phyloP scores from a whole-genome alignment of 2,888 invertebrate species.

The Hyles lineata region DNA sequence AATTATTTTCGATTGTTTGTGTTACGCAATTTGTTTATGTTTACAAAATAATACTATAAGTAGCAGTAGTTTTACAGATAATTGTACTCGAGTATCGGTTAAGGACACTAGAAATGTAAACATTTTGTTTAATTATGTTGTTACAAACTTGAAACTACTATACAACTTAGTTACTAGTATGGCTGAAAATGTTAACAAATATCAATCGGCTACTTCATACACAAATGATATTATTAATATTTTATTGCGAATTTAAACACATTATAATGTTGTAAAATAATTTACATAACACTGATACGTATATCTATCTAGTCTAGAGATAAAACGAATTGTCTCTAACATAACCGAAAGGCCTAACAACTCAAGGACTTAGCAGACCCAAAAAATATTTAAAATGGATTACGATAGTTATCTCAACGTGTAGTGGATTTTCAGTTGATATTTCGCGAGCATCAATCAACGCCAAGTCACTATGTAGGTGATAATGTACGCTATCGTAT shows the following conservation, averaged over 20 bases:
- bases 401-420: slow-evolving; percentile 38
- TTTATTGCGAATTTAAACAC: too few species aligned
- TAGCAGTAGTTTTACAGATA: not conserved
- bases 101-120: not conserved
- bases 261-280: too few species aligned
- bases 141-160: too few species aligned
- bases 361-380: slow-evolving; percentile 33
- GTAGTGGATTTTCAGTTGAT: slow-evolving; percentile 35
- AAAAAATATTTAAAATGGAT: slow-evolving; percentile 33
- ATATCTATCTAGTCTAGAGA: too few species aligned
- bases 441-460: slow-evolving; percentile 62
- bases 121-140: not conserved
- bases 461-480: slow-evolving; percentile 50
- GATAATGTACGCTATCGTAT: slow-evolving; percentile 53
- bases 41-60: not conserved
- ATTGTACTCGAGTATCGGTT: not conserved
- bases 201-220: too few species aligned
- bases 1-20: slow-evolving; percentile 9
- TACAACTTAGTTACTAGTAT: too few species aligned
- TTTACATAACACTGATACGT: too few species aligned
- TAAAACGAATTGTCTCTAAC: not conserved
- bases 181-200: too few species aligned
- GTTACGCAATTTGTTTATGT: not conserved
- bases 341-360: slow-evolving; percentile 1
- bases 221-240: too few species aligned